phyloP scores from a whole-genome alignment of 2,113 vertebrate species.

The Barbus barbus region DNA sequence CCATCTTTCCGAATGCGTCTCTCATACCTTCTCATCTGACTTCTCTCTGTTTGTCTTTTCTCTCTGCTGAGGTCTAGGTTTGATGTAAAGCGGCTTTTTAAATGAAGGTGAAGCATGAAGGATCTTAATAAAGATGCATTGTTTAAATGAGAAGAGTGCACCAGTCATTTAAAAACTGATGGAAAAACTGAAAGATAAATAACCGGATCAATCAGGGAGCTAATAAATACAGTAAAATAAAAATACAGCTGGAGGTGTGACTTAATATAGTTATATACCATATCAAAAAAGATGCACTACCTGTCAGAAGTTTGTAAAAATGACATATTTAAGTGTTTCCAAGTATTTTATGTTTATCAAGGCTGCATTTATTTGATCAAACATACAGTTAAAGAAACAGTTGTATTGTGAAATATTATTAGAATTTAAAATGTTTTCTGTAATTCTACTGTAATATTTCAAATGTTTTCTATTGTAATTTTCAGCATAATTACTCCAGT shows the following conservation, averaged over 20 bases:
- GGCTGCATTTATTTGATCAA: no score
- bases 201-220: no score
- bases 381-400: no score
- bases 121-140: conserved; percentile 21
- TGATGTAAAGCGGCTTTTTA: not conserved
- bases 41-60: conserved; percentile 23
- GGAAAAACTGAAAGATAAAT: not conserved
- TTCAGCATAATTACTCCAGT: no score
- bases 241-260: not conserved
- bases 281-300: no score
- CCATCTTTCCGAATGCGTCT: conserved; percentile 20
- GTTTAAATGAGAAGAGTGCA: not conserved
- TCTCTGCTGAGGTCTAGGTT: conserved; percentile 9
- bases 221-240: not conserved
- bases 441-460: no score
- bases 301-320: no score
- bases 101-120: conserved; percentile 9
- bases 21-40: conserved; percentile 24
- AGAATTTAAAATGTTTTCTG: no score
- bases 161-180: not conserved
- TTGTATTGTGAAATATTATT: no score
- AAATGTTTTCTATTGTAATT: no score
- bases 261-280: not conserved
- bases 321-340: no score
- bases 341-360: no score